phyloP scores from a whole-genome alignment of 2,888 invertebrate genomes.

The Gandaritis pyraliata region DNA sequence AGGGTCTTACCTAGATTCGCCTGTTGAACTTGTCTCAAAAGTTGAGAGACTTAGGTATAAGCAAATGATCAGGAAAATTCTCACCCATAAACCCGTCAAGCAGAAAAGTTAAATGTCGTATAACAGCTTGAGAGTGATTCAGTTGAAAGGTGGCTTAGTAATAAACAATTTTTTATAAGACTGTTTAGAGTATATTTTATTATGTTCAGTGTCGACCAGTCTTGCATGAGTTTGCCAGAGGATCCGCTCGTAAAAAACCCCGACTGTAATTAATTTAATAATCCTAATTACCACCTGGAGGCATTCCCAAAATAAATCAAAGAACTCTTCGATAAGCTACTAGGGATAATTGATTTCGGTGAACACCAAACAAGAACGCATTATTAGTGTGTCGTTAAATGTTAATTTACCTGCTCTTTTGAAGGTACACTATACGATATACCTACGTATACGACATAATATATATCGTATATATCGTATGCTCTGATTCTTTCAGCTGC shows the following conservation, averaged over 20 bases:
- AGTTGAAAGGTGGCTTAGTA: too few relatives aligned
- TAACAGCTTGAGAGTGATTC: too few relatives aligned
- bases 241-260: conserved; percentile 45
- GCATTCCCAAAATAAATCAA: conserved; percentile 66
- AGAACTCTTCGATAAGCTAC: conserved; percentile 62
- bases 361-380: conserved; percentile 50
- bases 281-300: conserved; percentile 61
- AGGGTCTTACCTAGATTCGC: too few relatives aligned
- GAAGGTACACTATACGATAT: conserved; percentile 12
- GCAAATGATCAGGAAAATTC: too few relatives aligned
- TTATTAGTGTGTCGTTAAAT: conserved; percentile 58
- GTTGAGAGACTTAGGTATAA: too few relatives aligned
- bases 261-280: conserved; percentile 69
- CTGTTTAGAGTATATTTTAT: too few relatives aligned
- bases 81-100: too few relatives aligned
- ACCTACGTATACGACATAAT: background rate
- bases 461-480: too few relatives aligned
- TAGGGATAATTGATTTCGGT: conserved; percentile 75
- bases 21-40: too few relatives aligned
- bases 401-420: conserved; percentile 47
- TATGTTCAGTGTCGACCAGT: conserved; percentile 10
- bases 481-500: background rate
- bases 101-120: too few relatives aligned
- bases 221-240: conserved; percentile 21
- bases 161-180: too few relatives aligned